These are phyloP conservation scores for Apostichopus californicus DNA, from an alignment of 35 echinoderm and acorn worm genomes.

Conservation along the genomic window DNA sequence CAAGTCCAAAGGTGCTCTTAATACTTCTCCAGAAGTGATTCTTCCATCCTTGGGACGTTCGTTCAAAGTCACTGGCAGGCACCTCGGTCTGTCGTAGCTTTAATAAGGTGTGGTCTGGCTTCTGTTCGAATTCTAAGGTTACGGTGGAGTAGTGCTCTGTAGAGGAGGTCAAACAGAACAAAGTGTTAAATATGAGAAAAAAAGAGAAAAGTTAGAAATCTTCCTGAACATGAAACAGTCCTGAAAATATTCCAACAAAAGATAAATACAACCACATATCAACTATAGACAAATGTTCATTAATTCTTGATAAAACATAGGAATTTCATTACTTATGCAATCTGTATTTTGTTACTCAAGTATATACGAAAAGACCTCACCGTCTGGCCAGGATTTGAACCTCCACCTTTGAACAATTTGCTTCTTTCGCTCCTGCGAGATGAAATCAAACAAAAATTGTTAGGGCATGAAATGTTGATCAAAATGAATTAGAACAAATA, in stretches of 20 bases:
- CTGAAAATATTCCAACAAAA: too few species aligned
- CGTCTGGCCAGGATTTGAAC: slow-evolving; percentile 81
- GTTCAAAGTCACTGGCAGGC: slow-evolving; percentile 73
- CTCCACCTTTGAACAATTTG: slow-evolving; percentile 84
- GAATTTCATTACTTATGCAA: too few species aligned
- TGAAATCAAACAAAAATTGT: neutral
- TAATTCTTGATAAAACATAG: too few species aligned
- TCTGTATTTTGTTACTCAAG: too few species aligned
- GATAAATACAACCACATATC: too few species aligned
- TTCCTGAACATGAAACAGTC: too few species aligned
- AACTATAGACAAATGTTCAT: too few species aligned
- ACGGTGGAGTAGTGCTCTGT: slow-evolving; percentile 90
- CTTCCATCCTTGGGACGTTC: slow-evolving; percentile 86
- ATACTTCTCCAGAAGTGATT: slow-evolving; percentile 85
- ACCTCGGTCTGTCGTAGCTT: slow-evolving; percentile 76
- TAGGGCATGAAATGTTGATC: neutral
- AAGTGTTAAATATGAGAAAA: neutral
- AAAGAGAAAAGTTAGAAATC: neutral
- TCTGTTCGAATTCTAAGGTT: slow-evolving; percentile 74
- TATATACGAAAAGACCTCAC: slow-evolving; percentile 12
- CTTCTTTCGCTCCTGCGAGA: slow-evolving; percentile 58
- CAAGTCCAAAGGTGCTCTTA: slow-evolving; percentile 80
- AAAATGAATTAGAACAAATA: too few species aligned
- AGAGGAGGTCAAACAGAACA: neutral
- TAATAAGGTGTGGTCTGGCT: slow-evolving; percentile 72